These are phyloP conservation scores for Melanostoma scalare DNA, from an alignment of 2,888 invertebrate genomes.

Conservation along the genomic window DNA sequence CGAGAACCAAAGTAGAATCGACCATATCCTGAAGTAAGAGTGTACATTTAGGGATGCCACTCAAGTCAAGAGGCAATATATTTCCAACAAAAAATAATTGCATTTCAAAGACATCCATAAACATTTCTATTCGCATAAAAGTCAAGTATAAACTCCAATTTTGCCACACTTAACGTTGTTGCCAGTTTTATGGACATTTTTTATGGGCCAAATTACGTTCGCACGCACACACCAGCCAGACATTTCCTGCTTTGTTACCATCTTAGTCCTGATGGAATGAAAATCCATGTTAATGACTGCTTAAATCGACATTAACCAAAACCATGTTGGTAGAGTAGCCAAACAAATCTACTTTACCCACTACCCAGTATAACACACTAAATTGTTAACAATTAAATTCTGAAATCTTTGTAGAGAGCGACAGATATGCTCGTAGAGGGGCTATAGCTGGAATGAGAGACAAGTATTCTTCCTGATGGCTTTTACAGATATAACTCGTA, in stretches of 20 bases:
- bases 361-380: constrained; percentile 45
- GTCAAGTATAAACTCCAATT: constrained; percentile 67
- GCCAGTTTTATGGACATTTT: constrained; percentile 46
- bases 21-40: background rate
- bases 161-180: constrained; percentile 56
- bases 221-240: constrained; percentile 6
- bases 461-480: background rate
- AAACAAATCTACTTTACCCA: constrained; percentile 11
- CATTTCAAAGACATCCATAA: constrained; percentile 66
- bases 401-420: constrained; percentile 8
- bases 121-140: constrained; percentile 65
- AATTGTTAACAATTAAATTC: constrained; percentile 65
- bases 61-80: constrained; percentile 54
- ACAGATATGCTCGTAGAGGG: background rate
- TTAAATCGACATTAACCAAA: constrained; percentile 53
- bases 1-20: constrained; percentile 12
- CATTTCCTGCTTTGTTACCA: constrained; percentile 21
- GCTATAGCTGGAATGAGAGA: background rate
- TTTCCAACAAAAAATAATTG: constrained; percentile 65
- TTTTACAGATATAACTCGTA: background rate
- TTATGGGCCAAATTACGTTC: constrained; percentile 43
- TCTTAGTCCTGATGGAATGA: constrained; percentile 27
- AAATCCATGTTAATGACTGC: constrained; percentile 71
- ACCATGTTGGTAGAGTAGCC: constrained; percentile 28
- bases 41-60: constrained; percentile 25